Percentiles rank a stretch among this genome's conserved stretches.
phyloP scores from a whole-genome alignment of 2,113 vertebrate species.

The Anser brachyrhynchus region DNA sequence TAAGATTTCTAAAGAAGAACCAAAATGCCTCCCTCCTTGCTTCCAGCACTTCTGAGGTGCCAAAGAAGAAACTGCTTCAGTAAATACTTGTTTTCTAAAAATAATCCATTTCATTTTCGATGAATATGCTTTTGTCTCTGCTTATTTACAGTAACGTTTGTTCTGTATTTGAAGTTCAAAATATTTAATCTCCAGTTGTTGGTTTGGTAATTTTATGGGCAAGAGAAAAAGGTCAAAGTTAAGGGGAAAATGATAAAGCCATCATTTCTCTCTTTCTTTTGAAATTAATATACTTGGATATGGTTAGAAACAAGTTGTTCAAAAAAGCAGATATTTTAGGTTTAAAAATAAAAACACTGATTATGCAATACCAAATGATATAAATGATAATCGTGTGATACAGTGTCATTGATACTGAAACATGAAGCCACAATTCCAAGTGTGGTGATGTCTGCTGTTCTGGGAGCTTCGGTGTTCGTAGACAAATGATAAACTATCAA shows the following conservation, averaged over 20 bases:
- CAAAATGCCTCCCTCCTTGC: neutral
- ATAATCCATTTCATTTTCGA: neutral
- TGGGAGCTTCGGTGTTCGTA: neutral
- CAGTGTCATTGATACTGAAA: neutral
- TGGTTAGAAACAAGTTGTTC: neutral
- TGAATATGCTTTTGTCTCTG: neutral
- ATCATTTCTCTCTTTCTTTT: neutral
- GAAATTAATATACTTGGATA: fast-evolving
- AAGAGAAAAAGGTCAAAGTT: neutral
- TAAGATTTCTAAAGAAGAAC: neutral
- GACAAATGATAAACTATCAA: neutral
- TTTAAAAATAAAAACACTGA: neutral
- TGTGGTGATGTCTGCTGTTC: neutral
- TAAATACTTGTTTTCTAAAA: neutral
- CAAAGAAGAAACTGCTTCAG: neutral
- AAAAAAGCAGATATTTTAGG: neutral
- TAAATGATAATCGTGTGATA: neutral
- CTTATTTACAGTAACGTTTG: neutral
- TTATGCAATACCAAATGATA: neutral
- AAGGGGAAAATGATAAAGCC: neutral
- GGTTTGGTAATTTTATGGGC: neutral
- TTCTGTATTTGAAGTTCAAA: neutral
- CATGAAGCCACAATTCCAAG: neutral
- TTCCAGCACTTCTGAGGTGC: neutral
- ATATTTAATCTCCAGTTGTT: neutral